Conservation (phyloP, 2,888 invertebrate species). For the Drosophila nr. fundita region DNA sequence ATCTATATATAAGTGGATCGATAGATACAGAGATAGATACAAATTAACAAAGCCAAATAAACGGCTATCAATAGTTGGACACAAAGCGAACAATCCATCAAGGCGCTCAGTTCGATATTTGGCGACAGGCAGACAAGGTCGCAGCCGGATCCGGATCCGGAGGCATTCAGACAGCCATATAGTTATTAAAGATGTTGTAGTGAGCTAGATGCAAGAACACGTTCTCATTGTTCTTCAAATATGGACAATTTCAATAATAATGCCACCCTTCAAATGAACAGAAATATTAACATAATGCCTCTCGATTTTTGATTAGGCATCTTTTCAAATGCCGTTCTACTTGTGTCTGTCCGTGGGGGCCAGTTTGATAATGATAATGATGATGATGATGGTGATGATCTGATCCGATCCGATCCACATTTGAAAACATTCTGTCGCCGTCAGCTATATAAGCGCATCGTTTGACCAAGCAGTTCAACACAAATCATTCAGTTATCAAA, state of each 20-base stretch:
- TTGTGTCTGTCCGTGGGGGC: conserved; percentile 22
- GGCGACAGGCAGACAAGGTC: conserved; percentile 5
- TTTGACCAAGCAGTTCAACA: conserved; percentile 43
- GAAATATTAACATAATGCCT: conserved; percentile 48
- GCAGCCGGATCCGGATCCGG: background rate
- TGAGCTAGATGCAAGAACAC: conserved; percentile 55
- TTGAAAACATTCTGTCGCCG: conserved; percentile 44
- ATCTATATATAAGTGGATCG: background rate
- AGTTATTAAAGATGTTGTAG: background rate
- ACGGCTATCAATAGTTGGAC: conserved; percentile 18
- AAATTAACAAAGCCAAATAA: conserved; percentile 7
- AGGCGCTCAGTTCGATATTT: conserved; percentile 13
- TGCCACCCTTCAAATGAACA: conserved; percentile 33
- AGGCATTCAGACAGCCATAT: background rate
- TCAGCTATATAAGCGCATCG: conserved; percentile 53
- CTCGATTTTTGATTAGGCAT: conserved; percentile 16
- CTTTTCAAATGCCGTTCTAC: conserved; percentile 43
- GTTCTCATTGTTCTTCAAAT: conserved; percentile 68
- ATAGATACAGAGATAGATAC: background rate
- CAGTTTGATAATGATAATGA: conserved; percentile 38
- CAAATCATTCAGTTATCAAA: conserved; percentile 54
- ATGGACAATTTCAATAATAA: conserved; percentile 53
- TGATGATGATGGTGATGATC: background rate
- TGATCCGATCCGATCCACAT: conserved; percentile 42
- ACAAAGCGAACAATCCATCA: conserved; percentile 55